A percentile compares a stretch with the other conserved stretches of the same genome.
These are phyloP conservation scores for Cantharis rufa DNA, from an alignment of 2,888 invertebrate species.

Conservation along the genomic window DNA sequence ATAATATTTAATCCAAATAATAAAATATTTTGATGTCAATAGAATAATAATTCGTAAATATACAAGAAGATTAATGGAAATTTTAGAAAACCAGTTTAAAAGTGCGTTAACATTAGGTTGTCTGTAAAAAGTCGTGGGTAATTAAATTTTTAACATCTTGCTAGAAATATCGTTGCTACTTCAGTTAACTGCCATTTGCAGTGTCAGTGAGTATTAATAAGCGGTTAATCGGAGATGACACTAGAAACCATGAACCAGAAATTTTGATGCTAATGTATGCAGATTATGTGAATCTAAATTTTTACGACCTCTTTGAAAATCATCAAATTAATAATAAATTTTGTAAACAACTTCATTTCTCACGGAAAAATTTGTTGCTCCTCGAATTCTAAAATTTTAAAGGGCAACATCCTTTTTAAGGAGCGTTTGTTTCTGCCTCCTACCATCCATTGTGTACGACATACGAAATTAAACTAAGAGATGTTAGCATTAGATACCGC, in stretches of 20 bases:
- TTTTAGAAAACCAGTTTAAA: not conserved
- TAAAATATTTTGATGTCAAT: not conserved
- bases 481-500: constrained; percentile 21
- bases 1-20: not conserved
- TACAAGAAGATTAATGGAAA: not conserved
- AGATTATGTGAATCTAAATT: constrained; percentile 15
- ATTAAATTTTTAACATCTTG: constrained; percentile 3
- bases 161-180: constrained; percentile 2
- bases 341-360: not conserved
- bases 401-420: constrained; percentile 19
- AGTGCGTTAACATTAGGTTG: not conserved
- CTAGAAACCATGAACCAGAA: constrained; percentile 18
- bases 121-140: not conserved
- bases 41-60: not conserved
- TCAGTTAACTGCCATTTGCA: constrained; percentile 21
- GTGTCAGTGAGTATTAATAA: constrained; percentile 23
- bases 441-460: constrained; percentile 17
- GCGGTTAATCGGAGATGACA: constrained; percentile 27
- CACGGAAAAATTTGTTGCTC: not conserved
- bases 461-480: constrained; percentile 15
- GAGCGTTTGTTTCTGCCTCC: constrained; percentile 17
- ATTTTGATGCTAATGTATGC: constrained; percentile 28
- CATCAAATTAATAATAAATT: constrained; percentile 1
- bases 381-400: constrained; percentile 5
- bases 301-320: constrained; percentile 23